These are phyloP conservation scores for Formica selysi DNA, from an alignment of 1,140 invertebrate species.

Conservation along the genomic window DNA sequence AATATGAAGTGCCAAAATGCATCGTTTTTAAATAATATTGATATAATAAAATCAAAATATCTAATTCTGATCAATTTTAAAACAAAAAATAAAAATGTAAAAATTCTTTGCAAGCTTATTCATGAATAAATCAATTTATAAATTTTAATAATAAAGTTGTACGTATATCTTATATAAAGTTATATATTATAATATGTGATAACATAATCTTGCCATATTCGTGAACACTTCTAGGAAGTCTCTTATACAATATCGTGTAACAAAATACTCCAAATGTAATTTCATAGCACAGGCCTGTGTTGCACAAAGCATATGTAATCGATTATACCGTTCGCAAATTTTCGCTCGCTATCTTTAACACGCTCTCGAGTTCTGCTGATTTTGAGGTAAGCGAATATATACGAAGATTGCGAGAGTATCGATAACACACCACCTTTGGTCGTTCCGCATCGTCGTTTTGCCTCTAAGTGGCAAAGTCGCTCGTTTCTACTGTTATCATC, in stretches of 20 bases:
- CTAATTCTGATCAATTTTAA: neutral
- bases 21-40: neutral
- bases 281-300: neutral
- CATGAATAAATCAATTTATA: neutral
- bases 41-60: neutral
- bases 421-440: constrained; percentile 43
- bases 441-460: constrained; percentile 32
- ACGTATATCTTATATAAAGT: too few relatives aligned
- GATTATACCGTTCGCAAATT: constrained; percentile 28
- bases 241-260: neutral
- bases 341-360: constrained; percentile 24
- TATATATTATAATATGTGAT: too few relatives aligned
- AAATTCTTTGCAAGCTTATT: neutral
- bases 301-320: constrained; percentile 20
- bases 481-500: constrained; percentile 46
- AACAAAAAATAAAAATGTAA: neutral
- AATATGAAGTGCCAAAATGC: neutral
- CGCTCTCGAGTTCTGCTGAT: neutral
- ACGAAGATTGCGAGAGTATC: constrained; percentile 45
- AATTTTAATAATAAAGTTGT: neutral
- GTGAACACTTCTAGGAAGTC: too few relatives aligned
- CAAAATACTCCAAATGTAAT: constrained; percentile 19
- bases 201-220: too few relatives aligned
- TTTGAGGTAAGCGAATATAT: constrained; percentile 16
- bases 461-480: constrained; percentile 49